Conservation (phyloP, 2,888 invertebrate species). For the Pimpla rufipes region DNA sequence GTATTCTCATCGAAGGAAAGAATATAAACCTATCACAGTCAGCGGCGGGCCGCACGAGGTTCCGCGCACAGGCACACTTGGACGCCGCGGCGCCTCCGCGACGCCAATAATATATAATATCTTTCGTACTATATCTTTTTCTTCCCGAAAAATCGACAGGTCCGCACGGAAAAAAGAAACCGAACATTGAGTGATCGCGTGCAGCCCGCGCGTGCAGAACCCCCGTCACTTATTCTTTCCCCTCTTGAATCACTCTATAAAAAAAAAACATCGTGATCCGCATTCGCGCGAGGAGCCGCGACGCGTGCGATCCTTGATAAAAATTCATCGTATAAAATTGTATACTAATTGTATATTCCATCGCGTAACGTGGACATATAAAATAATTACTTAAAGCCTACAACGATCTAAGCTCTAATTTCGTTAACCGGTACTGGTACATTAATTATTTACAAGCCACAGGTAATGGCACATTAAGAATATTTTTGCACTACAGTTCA, state of each 20-base stretch:
- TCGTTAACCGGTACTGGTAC: slow-evolving; percentile 42
- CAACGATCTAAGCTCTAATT: slow-evolving; percentile 62
- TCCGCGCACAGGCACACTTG: slow-evolving; percentile 52
- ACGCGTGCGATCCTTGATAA: slow-evolving; percentile 32
- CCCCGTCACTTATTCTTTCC: slow-evolving; percentile 53
- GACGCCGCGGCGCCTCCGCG: slow-evolving; percentile 3
- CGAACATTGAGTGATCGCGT: slow-evolving; percentile 22
- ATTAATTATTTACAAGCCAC: no score
- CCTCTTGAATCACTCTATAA: slow-evolving; percentile 39
- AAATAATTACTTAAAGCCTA: slow-evolving; percentile 58
- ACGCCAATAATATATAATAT: slow-evolving; percentile 30
- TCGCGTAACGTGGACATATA: slow-evolving; percentile 32
- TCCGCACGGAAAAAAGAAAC: slow-evolving; percentile 5
- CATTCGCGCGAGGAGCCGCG: slow-evolving; percentile 50
- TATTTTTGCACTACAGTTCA: slow-evolving; percentile 83
- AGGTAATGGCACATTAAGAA: slow-evolving; percentile 85
- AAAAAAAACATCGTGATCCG: slow-evolving; percentile 58
- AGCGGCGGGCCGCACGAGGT: slow-evolving; percentile 77
- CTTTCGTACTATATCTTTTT: slow-evolving; percentile 20
- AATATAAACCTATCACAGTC: slow-evolving; percentile 83
- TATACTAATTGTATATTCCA: slow-evolving; percentile 44
- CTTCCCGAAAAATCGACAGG: slow-evolving; percentile 1
- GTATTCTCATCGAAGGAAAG: slow-evolving; percentile 72
- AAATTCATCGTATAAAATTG: slow-evolving; percentile 66
- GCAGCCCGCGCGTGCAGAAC: slow-evolving; percentile 41